These are phyloP conservation scores for Hypsibius dujardini DNA, from an alignment of 1,140 invertebrate species.

Conservation along the genomic window DNA sequence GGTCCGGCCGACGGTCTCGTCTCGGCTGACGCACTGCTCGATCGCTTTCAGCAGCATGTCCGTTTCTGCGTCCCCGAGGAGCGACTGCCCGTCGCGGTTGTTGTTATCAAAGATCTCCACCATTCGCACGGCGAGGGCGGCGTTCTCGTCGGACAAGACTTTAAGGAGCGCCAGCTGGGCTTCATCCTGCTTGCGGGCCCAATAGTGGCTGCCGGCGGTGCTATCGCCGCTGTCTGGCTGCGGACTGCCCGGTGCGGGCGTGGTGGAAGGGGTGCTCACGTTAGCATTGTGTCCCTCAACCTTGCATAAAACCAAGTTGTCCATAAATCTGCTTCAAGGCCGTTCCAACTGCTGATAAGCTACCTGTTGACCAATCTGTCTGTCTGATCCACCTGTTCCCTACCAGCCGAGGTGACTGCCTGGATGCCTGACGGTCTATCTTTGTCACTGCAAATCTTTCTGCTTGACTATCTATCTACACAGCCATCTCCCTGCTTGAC, in stretches of 20 bases:
- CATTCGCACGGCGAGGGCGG: constrained; percentile 36
- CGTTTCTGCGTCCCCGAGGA: constrained; percentile 55
- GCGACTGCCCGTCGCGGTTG: constrained; percentile 44
- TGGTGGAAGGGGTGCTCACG: neutral
- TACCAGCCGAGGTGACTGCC: no score
- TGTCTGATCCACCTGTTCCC: no score
- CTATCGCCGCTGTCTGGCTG: neutral
- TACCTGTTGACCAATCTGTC: no score
- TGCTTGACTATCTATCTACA: no score
- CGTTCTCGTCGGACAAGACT: constrained; percentile 33
- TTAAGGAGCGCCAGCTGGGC: constrained; percentile 24
- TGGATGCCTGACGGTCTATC: no score
- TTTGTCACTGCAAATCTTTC: no score
- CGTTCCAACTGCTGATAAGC: no score
- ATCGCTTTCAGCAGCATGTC: constrained; percentile 50
- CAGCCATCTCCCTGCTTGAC: no score
- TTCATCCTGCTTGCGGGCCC: constrained; percentile 10
- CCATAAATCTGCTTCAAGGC: no score
- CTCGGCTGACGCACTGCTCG: constrained; percentile 57
- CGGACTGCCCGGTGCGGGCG: neutral
- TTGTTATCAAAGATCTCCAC: constrained; percentile 55
- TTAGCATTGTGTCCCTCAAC: no score
- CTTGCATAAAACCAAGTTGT: no score
- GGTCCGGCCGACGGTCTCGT: constrained; percentile 52
- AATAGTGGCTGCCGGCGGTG: neutral